Evolutionary conservation across 2,113 vertebrate species (phyloP).

Genomic region (Odocoileus hemionus): DNA sequence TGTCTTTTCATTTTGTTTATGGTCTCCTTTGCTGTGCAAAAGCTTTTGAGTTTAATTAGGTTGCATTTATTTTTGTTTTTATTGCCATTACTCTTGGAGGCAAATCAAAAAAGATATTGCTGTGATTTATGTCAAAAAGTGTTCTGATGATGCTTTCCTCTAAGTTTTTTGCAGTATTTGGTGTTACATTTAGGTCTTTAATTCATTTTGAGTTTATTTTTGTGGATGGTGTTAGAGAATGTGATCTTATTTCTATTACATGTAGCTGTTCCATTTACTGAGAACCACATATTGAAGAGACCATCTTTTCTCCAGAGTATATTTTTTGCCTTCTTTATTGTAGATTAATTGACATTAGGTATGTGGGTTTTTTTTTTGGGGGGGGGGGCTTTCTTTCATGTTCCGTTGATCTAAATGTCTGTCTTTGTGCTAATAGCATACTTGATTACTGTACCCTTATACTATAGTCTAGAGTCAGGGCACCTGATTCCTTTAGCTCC

Average conservation of each 20-base stretch:
- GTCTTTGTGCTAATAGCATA: neutral
- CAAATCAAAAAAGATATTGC: neutral
- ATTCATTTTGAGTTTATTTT: neutral
- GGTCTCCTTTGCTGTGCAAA: neutral
- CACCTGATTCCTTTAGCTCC: neutral
- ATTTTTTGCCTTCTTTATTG: neutral
- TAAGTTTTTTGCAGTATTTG: neutral
- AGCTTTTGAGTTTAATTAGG: neutral
- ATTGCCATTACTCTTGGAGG: neutral
- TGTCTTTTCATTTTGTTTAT: neutral
- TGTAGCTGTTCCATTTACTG: neutral
- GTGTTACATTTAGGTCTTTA: neutral
- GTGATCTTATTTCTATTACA: neutral
- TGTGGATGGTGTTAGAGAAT: neutral
- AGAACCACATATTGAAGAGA: neutral
- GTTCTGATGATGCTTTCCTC: neutral
- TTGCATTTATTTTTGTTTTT: neutral
- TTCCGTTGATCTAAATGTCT: neutral
- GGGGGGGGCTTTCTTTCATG: neutral
- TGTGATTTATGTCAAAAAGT: neutral
- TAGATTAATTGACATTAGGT: neutral
- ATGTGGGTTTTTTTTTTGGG: neutral
- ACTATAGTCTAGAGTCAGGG: neutral
- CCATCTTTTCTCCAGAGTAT: neutral
- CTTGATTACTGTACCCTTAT: neutral